Conservation (phyloP, 2,888 invertebrate species). For the Gisinianus flammeolus region DNA sequence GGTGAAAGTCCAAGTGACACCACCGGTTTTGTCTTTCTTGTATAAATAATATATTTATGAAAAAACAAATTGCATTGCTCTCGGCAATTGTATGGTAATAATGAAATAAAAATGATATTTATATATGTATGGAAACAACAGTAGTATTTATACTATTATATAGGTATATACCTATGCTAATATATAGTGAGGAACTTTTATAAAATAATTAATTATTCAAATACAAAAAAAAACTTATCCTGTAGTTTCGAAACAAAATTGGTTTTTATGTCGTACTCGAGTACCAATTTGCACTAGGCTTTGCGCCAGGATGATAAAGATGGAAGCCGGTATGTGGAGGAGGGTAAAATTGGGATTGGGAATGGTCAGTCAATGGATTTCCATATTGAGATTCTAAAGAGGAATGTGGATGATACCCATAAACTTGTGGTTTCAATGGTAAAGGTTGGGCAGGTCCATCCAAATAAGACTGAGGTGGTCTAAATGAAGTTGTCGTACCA, state of each 20-base stretch:
- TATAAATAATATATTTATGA: too few species aligned
- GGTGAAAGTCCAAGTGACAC: too few species aligned
- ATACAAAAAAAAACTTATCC: not conserved
- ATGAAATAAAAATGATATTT: too few species aligned
- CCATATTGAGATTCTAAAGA: conserved; percentile 68
- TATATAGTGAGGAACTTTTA: conserved; percentile 11
- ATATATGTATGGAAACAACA: too few species aligned
- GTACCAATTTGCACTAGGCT: conserved; percentile 75
- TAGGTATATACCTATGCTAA: not conserved
- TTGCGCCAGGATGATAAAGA: conserved; percentile 78
- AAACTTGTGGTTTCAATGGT: conserved; percentile 89
- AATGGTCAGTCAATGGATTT: conserved; percentile 68
- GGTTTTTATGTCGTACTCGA: conserved; percentile 74
- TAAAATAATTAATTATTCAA: not conserved
- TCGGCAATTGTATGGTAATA: too few species aligned
- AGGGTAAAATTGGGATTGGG: conserved; percentile 84
- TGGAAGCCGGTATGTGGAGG: conserved; percentile 79
- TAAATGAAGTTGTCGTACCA: conserved; percentile 64
- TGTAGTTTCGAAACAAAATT: not conserved
- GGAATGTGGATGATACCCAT: conserved; percentile 67
- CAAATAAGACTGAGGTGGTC: conserved; percentile 66
- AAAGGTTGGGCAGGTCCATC: conserved; percentile 71
- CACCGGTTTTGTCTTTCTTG: too few species aligned
- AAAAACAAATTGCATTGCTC: too few species aligned
- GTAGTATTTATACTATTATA: conserved; percentile 11